These are phyloP conservation scores for Drosophila lini DNA, from an alignment of 1,140 invertebrate species.

Conservation along the genomic window DNA sequence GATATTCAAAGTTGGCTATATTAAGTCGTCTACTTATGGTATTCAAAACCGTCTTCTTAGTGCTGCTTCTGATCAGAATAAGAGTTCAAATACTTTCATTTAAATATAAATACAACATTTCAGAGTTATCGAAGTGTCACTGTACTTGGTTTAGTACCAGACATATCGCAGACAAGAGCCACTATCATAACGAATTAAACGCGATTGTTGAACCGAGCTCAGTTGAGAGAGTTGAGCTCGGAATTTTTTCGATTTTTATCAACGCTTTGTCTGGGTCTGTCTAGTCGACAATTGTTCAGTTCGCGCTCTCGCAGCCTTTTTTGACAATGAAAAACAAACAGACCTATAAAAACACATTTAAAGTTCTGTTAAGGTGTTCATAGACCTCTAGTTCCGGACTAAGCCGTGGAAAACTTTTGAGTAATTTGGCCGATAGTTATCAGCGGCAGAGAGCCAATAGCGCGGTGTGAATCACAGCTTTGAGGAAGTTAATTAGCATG, in stretches of 20 bases:
- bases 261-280: constrained; percentile 45
- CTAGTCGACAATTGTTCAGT: constrained; percentile 28
- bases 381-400: constrained; percentile 57
- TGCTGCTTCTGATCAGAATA: neutral
- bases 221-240: constrained; percentile 34
- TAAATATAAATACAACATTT: neutral
- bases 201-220: constrained; percentile 34
- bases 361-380: constrained; percentile 37
- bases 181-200: constrained; percentile 38
- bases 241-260: constrained; percentile 51
- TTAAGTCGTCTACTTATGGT: neutral
- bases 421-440: constrained; percentile 27
- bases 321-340: constrained; percentile 13
- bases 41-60: neutral
- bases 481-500: constrained; percentile 75
- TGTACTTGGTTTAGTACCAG: constrained; percentile 22
- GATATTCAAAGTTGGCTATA: neutral
- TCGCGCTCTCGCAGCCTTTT: constrained; percentile 24
- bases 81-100: neutral
- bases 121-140: neutral
- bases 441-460: neutral
- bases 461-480: constrained; percentile 25
- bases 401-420: constrained; percentile 32
- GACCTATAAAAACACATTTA: constrained; percentile 16
- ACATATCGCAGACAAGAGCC: constrained; percentile 36